Conservation (phyloP, 2,888 invertebrate species). For the Pelosia muscerda region DNA sequence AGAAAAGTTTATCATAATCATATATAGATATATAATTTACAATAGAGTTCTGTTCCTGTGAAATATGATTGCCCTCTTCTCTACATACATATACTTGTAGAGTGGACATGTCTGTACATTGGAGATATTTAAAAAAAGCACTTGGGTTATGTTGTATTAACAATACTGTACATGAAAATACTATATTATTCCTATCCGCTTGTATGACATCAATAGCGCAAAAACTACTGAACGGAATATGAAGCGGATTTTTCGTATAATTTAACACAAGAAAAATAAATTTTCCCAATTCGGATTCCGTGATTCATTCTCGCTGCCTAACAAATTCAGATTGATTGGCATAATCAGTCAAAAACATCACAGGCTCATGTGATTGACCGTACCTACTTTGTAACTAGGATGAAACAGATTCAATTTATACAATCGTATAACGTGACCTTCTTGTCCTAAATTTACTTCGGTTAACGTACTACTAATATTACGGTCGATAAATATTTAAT, state of each 20-base stretch:
- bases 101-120: no score
- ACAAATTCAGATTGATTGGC: not conserved
- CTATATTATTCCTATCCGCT: no score
- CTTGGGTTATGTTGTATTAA: no score
- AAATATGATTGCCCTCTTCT: no score
- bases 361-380: not conserved
- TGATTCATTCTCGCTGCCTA: not conserved
- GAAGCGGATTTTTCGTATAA: no score
- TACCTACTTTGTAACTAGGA: not conserved
- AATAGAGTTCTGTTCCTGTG: not conserved
- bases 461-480: not conserved
- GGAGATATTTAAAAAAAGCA: no score
- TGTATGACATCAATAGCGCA: no score
- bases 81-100: no score
- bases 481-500: not conserved
- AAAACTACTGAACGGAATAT: no score
- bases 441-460: not conserved
- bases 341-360: not conserved
- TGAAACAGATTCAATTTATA: not conserved
- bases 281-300: not conserved
- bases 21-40: no score
- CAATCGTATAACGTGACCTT: not conserved
- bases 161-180: no score
- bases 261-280: not conserved
- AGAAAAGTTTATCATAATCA: not conserved